Evolutionary conservation across 1,140 invertebrate genomes (phyloP).

Genomic region (Diachasmimorpha longicaudata): DNA sequence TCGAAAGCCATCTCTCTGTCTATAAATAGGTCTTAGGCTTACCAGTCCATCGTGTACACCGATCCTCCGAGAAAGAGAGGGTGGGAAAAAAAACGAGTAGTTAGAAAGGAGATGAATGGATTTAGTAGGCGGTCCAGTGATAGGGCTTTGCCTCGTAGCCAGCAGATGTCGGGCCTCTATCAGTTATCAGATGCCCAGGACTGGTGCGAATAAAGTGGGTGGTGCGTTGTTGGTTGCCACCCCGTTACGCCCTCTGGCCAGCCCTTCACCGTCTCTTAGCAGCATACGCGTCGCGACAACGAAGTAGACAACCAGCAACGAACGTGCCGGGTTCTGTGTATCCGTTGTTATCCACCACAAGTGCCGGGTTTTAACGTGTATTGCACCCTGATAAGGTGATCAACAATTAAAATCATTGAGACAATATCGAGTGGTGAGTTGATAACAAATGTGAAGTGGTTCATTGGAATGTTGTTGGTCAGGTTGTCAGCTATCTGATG

Average conservation of each 20-base stretch:
- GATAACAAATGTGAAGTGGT: constrained; percentile 11
- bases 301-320: constrained; percentile 57
- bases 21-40: constrained; percentile 2
- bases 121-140: constrained; percentile 26
- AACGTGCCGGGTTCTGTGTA: constrained; percentile 50
- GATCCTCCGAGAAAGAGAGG: neutral
- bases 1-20: neutral
- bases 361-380: neutral
- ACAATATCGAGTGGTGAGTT: neutral
- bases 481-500: neutral
- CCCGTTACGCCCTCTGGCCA: constrained; percentile 53
- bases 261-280: constrained; percentile 48
- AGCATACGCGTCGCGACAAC: constrained; percentile 60
- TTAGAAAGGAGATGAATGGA: constrained; percentile 17
- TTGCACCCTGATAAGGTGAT: neutral
- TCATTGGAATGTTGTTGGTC: neutral
- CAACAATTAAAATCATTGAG: neutral
- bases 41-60: neutral
- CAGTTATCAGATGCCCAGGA: neutral
- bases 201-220: constrained; percentile 30
- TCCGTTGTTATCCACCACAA: constrained; percentile 33
- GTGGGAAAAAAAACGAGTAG: neutral
- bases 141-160: constrained; percentile 29
- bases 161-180: constrained; percentile 19
- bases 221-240: constrained; percentile 32